Evolutionary conservation across 2,113 vertebrate genomes (phyloP).

Genomic region (Odobenus rosmarus): DNA sequence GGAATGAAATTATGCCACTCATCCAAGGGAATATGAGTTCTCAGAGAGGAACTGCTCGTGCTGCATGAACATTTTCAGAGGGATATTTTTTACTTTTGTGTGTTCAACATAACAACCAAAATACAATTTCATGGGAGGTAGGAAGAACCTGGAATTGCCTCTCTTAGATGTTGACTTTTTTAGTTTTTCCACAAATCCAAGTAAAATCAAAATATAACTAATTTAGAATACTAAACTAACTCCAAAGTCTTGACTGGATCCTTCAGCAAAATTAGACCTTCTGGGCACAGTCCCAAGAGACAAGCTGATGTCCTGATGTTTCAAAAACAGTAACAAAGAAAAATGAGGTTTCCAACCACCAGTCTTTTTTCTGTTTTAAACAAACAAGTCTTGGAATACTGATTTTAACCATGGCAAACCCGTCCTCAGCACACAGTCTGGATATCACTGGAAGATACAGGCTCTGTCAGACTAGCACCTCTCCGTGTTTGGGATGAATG

Average conservation of each 20-base stretch:
- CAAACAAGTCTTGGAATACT: conserved; percentile 63
- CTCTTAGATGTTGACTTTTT: conserved; percentile 71
- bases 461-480: conserved; percentile 30
- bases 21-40: conserved; percentile 20
- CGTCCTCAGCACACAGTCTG: conserved; percentile 57
- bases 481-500: conserved; percentile 43
- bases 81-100: conserved; percentile 67
- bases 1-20: conserved; percentile 38
- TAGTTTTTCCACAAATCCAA: conserved; percentile 76
- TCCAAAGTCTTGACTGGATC: conserved; percentile 76
- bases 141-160: conserved; percentile 72
- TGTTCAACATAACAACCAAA: conserved; percentile 70
- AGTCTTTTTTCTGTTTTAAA: conserved; percentile 72
- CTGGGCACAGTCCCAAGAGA: conserved; percentile 77
- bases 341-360: conserved; percentile 72
- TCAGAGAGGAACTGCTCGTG: conserved; percentile 44
- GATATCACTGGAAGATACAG: conserved; percentile 29
- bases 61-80: conserved; percentile 59
- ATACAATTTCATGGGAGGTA: conserved; percentile 73
- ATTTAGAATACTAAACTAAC: conserved; percentile 75
- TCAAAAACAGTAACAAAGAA: conserved; percentile 79
- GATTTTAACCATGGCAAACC: conserved; percentile 70
- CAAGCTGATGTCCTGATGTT: conserved; percentile 79
- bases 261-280: conserved; percentile 77
- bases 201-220: conserved; percentile 78